Percentiles rank a stretch among this genome's conserved stretches.
These are phyloP conservation scores for Aphelenchoides avenae DNA, from an alignment of 1,140 invertebrate species.

Conservation along the genomic window DNA sequence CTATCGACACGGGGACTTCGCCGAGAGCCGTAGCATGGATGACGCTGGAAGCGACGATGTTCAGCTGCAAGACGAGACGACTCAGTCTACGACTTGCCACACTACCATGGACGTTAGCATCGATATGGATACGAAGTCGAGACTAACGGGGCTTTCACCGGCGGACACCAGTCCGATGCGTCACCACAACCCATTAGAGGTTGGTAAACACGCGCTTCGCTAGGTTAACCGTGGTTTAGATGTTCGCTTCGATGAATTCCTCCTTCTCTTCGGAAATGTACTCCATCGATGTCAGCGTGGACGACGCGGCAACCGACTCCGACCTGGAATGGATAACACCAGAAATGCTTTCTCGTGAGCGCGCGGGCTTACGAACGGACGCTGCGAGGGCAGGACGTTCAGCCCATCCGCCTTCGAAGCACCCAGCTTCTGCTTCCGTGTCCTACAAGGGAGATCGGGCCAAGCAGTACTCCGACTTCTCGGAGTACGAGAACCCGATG, in stretches of 20 bases:
- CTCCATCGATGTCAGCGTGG: slow-evolving; percentile 53
- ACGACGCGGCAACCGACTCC: slow-evolving; percentile 56
- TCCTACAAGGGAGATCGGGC: slow-evolving; percentile 30
- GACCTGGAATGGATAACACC: slow-evolving; percentile 57
- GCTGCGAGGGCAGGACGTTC: neutral
- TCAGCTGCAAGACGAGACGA: too few species aligned
- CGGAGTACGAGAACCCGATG: slow-evolving; percentile 30
- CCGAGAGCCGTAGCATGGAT: slow-evolving; percentile 18
- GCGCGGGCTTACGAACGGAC: neutral
- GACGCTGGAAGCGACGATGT: too few species aligned
- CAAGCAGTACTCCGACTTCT: slow-evolving; percentile 38
- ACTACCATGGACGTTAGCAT: neutral
- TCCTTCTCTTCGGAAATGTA: slow-evolving; percentile 57
- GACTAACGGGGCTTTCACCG: too few species aligned
- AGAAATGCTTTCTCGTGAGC: slow-evolving; percentile 44
- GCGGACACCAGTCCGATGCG: too few species aligned
- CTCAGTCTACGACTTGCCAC: too few species aligned
- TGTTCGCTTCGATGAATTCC: slow-evolving; percentile 55
- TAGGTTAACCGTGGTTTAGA: too few species aligned
- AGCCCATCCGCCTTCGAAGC: neutral
- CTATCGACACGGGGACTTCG: slow-evolving; percentile 10
- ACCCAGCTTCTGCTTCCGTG: neutral
- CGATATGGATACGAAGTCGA: too few species aligned
- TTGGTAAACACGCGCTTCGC: too few species aligned
- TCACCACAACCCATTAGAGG: too few species aligned